A percentile compares a stretch with the other conserved stretches of the same genome.
phyloP scores from a whole-genome alignment of 2,113 vertebrate species.

The Pseudopipra pipra region DNA sequence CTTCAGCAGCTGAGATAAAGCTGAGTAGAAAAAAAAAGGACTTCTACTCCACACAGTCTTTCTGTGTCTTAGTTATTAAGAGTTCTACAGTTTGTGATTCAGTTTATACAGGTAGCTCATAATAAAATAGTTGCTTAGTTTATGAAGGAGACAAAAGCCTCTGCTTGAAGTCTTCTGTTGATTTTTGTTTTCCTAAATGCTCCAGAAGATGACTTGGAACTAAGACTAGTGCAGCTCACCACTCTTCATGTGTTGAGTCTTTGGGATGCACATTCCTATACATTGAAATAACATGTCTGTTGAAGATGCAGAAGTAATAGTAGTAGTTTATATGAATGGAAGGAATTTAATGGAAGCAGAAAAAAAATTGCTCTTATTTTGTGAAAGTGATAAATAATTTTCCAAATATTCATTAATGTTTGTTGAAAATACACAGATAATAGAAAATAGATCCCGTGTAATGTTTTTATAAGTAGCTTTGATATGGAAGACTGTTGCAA shows the following conservation, averaged over 20 bases:
- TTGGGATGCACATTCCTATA: neutral
- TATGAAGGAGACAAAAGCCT: neutral
- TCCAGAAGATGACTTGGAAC: neutral
- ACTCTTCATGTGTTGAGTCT: neutral
- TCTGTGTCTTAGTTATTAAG: neutral
- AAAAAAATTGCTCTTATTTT: neutral
- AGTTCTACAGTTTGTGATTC: neutral
- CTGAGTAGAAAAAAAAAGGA: neutral
- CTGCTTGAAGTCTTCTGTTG: neutral
- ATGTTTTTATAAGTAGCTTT: neutral
- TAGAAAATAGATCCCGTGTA: neutral
- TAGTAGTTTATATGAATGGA: neutral
- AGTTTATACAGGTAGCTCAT: neutral
- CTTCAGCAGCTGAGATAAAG: neutral
- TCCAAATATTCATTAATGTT: neutral
- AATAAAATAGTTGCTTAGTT: neutral
- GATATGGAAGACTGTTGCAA: neutral
- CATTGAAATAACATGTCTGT: neutral
- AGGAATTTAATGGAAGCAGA: neutral
- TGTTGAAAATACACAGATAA: neutral
- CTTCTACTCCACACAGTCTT: neutral
- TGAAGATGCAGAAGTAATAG: neutral
- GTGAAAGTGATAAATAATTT: neutral
- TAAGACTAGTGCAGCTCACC: neutral
- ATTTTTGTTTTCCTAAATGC: neutral